phyloP scores from a whole-genome alignment of 2,797 vertebrate species.

The Parauchenoglanis ngamensis region DNA sequence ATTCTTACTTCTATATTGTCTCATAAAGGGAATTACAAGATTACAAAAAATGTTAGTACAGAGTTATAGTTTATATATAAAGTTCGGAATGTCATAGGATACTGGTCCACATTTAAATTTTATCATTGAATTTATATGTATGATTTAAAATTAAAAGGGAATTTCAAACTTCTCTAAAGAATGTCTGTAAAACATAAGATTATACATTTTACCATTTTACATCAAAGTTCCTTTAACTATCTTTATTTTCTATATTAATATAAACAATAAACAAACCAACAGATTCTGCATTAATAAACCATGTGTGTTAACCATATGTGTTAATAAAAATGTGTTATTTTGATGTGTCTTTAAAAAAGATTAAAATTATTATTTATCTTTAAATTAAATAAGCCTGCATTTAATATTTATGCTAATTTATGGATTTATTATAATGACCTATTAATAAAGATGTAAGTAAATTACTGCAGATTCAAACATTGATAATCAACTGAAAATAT shows the following conservation, averaged over 20 bases:
- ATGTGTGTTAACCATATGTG: not conserved
- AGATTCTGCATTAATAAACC: not conserved
- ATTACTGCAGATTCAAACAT: not conserved
- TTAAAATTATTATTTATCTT: not conserved
- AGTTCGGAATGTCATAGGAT: not conserved
- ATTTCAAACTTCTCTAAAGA: not conserved
- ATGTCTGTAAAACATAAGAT: not conserved
- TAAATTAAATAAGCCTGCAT: not conserved
- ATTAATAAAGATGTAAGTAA: not conserved
- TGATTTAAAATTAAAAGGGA: not conserved
- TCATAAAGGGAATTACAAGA: not conserved
- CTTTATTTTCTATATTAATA: not conserved
- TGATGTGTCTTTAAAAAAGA: not conserved
- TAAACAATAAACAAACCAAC: not conserved
- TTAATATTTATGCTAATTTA: not conserved
- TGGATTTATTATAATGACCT: not conserved
- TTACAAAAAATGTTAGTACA: not conserved
- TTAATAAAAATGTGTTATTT: not conserved
- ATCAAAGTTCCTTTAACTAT: not conserved
- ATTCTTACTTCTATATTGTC: not conserved
- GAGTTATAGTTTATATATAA: not conserved
- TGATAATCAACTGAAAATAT: not conserved
- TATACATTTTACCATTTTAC: not conserved
- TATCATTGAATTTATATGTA: not conserved
- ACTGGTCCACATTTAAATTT: slow-evolving; percentile 1